Evolutionary conservation across 30 jellyfish, hydroid and myxozoan genomes (phyloP).

Genomic region (Sanderia malayensis): DNA sequence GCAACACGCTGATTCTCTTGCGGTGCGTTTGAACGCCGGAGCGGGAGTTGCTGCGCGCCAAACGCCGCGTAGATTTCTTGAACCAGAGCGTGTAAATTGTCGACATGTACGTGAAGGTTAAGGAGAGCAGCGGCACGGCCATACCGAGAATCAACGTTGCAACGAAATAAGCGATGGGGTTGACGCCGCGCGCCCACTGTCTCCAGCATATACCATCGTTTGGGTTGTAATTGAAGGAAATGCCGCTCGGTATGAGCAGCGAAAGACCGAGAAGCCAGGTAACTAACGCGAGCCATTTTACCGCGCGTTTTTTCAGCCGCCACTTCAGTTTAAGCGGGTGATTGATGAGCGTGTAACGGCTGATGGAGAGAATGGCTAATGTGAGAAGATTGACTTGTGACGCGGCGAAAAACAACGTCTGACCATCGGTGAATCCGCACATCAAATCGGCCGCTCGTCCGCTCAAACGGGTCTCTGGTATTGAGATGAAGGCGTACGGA

Average conservation of each 20-base stretch:
- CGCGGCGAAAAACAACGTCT: conserved; percentile 66
- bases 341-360: conserved; percentile 82
- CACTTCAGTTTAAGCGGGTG: conserved; percentile 83
- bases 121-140: conserved; percentile 66
- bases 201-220: conserved; percentile 69
- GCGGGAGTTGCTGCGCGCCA: conserved; percentile 43
- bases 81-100: conserved; percentile 82
- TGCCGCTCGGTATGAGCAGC: conserved; percentile 69
- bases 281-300: conserved; percentile 42
- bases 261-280: conserved; percentile 69
- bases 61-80: conserved; percentile 38
- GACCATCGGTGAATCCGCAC: conserved; percentile 88
- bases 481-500: conserved; percentile 69
- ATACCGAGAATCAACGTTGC: conserved; percentile 74
- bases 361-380: conserved; percentile 71
- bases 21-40: conserved; percentile 49
- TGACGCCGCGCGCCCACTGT: conserved; percentile 87
- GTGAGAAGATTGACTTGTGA: conserved; percentile 82
- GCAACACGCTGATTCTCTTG: conserved; percentile 65
- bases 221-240: conserved; percentile 75
- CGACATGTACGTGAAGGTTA: conserved; percentile 81
- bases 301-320: conserved; percentile 61
- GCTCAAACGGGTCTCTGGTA: conserved; percentile 30
- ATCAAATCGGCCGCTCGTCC: conserved; percentile 71
- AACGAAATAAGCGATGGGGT: conserved; percentile 54